A percentile compares a stretch with the other conserved stretches of the same genome.
These are phyloP conservation scores for Pachyuromys duprasi DNA, from an alignment of 2,797 vertebrate genomes.

Conservation along the genomic window DNA sequence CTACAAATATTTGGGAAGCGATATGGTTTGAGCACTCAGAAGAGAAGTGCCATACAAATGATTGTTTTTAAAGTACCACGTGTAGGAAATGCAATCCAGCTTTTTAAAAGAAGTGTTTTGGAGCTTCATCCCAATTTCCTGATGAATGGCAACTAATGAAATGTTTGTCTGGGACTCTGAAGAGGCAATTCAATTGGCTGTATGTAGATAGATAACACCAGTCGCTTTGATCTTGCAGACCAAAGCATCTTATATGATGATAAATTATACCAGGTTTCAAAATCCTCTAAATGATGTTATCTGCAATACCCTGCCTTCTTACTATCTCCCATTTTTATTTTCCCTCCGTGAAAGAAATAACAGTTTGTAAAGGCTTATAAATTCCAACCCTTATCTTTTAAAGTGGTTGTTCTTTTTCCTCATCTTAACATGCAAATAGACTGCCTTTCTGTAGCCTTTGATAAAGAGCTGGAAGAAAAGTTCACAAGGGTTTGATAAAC, in stretches of 20 bases:
- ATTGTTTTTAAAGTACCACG: constrained; percentile 61
- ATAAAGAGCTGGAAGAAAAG: constrained; percentile 21
- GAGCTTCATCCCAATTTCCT: constrained; percentile 73
- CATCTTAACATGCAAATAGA: constrained; percentile 65
- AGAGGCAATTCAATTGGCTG: constrained; percentile 68
- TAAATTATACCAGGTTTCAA: constrained; percentile 66
- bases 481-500: background rate
- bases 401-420: constrained; percentile 51
- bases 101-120: constrained; percentile 60
- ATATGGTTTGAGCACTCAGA: constrained; percentile 1
- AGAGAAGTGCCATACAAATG: constrained; percentile 44
- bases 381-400: constrained; percentile 70
- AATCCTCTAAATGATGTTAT: constrained; percentile 54
- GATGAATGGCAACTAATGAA: constrained; percentile 79
- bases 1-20: constrained; percentile 64
- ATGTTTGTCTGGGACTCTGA: constrained; percentile 78
- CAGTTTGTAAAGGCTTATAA: constrained; percentile 64
- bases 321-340: constrained; percentile 59
- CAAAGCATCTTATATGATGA: constrained; percentile 66
- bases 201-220: constrained; percentile 36
- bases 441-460: constrained; percentile 32
- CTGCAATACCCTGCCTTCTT: constrained; percentile 6
- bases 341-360: constrained; percentile 49
- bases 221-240: constrained; percentile 69
- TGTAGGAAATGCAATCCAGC: constrained; percentile 66